phyloP scores from a whole-genome alignment of 2,113 vertebrate species.

The Aspidoscelis tigris region DNA sequence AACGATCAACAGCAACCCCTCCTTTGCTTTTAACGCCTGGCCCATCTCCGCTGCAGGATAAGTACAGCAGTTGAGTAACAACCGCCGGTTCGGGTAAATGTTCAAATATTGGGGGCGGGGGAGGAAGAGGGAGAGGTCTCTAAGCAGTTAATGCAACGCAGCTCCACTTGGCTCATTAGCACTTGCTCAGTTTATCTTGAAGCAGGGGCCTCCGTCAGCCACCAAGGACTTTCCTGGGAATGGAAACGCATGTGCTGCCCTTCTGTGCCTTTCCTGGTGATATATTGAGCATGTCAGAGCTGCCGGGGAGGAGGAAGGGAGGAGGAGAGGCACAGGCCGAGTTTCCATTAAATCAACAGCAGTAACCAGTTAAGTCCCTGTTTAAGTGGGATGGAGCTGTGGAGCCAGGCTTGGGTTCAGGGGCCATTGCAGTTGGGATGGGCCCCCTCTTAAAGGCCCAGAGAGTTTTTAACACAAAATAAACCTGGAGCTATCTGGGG shows the following conservation, averaged over 20 bases:
- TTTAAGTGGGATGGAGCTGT: slow-evolving; percentile 15
- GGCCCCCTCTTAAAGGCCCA: not conserved
- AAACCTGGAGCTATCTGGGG: not conserved
- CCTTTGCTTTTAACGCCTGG: no score
- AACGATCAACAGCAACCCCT: no score
- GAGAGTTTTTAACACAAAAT: accelerated
- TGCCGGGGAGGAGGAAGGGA: slow-evolving; percentile 32
- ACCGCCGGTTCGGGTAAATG: slow-evolving; percentile 38
- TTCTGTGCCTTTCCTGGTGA: slow-evolving; percentile 39
- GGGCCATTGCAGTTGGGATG: slow-evolving; percentile 35
- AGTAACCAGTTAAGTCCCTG: slow-evolving; percentile 33
- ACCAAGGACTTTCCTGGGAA: slow-evolving; percentile 11
- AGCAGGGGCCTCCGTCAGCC: not conserved
- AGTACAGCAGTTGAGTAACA: slow-evolving; percentile 80
- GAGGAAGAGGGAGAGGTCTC: slow-evolving; percentile 35
- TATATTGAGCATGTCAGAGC: slow-evolving; percentile 45
- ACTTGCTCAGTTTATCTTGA: not conserved
- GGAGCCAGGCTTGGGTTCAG: not conserved
- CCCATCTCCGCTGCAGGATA: slow-evolving; percentile 83
- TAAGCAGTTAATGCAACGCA: slow-evolving; percentile 38
- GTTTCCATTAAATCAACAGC: slow-evolving; percentile 7
- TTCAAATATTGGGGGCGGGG: not conserved
- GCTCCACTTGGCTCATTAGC: not conserved
- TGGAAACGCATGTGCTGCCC: slow-evolving; percentile 29
- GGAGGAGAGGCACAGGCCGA: slow-evolving; percentile 24